Percentiles rank a stretch among this genome's conserved stretches.
These are phyloP conservation scores for Agrotis puta DNA, from an alignment of 2,888 invertebrate genomes.

Conservation along the genomic window DNA sequence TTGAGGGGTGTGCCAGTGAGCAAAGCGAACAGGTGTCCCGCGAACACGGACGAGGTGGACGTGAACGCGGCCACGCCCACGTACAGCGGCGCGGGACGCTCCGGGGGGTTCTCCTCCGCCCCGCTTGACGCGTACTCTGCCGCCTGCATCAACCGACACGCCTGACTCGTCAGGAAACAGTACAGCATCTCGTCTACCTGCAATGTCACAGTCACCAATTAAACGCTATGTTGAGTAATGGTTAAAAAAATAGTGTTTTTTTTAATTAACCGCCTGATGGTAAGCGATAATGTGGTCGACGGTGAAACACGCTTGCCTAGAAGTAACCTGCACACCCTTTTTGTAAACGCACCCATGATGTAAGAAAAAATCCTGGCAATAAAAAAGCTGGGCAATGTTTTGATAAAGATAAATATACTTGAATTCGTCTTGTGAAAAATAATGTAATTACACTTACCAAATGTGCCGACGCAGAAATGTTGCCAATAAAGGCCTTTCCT, in stretches of 20 bases:
- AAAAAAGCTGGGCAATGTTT: no score
- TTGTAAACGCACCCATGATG: no score
- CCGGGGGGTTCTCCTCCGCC: constrained; percentile 65
- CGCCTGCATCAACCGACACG: constrained; percentile 92
- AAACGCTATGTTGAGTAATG: neutral
- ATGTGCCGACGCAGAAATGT: constrained; percentile 82
- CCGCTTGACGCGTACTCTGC: constrained; percentile 85
- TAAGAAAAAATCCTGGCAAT: no score
- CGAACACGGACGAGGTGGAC: constrained; percentile 89
- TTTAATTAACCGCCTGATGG: no score
- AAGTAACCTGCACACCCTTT: no score
- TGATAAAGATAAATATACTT: neutral
- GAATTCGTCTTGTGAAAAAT: neutral
- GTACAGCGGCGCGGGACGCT: constrained; percentile 69
- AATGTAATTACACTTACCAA: constrained; percentile 77
- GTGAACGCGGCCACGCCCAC: constrained; percentile 87
- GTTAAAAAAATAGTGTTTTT: no score
- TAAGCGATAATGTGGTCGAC: no score
- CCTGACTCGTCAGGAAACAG: constrained; percentile 94
- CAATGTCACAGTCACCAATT: neutral
- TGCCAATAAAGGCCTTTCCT: constrained; percentile 82
- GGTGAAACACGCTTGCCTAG: no score
- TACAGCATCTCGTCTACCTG: constrained; percentile 94
- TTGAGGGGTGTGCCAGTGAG: constrained; percentile 89
- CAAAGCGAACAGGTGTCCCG: constrained; percentile 92